Conservation (phyloP, 2,888 invertebrate species). For the Pachliopta kotzebuea region DNA sequence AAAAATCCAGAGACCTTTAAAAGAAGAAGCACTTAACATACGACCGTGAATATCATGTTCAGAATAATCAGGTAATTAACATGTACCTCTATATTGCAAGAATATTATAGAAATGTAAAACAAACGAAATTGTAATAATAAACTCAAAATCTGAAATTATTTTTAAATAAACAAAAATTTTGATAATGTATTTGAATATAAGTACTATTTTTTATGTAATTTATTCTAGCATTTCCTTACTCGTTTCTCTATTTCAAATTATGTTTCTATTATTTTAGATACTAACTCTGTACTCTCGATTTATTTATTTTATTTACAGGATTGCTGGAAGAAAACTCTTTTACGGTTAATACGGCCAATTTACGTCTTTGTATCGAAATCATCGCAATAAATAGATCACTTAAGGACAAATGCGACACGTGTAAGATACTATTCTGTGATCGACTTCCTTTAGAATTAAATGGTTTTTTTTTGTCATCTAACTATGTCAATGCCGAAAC, state of each 20-base stretch:
- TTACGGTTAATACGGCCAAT: too few species aligned
- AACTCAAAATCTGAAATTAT: not conserved
- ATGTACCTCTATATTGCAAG: not conserved
- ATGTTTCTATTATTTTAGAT: too few species aligned
- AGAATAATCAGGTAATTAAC: conserved; percentile 45
- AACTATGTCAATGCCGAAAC: conserved; percentile 76
- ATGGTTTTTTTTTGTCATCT: conserved; percentile 32
- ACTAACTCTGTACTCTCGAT: too few species aligned
- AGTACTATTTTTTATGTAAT: too few species aligned
- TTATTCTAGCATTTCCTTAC: too few species aligned
- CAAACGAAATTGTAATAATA: not conserved
- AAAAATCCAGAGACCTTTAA: conserved; percentile 46
- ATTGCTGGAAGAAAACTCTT: too few species aligned
- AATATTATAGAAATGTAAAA: not conserved
- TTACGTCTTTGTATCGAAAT: not conserved
- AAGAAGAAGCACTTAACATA: conserved; percentile 53
- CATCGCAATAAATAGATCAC: not conserved
- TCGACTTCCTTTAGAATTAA: conserved; percentile 27
- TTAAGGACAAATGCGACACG: conserved; percentile 22
- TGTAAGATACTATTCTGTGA: conserved; percentile 1
- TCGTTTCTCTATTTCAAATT: too few species aligned
- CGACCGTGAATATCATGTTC: conserved; percentile 47
- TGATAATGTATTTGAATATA: too few species aligned
- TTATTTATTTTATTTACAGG: too few species aligned
- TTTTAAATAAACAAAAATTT: too few species aligned